phyloP scores from a whole-genome alignment of 2,113 vertebrate species.

The Egretta garzetta region DNA sequence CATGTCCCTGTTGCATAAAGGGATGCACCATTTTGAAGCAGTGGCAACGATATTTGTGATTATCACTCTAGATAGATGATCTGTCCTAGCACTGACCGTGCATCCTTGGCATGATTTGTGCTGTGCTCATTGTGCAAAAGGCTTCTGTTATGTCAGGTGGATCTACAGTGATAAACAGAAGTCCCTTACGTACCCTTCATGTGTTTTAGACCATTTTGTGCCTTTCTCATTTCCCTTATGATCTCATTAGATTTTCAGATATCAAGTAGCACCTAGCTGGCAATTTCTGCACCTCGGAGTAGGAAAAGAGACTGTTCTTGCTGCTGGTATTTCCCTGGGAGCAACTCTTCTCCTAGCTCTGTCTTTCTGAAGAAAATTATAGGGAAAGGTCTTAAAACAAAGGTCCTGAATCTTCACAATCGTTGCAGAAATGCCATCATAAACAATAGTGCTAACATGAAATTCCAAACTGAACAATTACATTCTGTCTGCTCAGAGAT shows the following conservation, averaged over 20 bases:
- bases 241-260: not conserved
- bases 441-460: rapidly evolving
- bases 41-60: not conserved
- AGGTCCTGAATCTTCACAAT: too few relatives aligned
- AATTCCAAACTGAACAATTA: not conserved
- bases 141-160: not conserved
- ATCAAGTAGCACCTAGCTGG: not conserved
- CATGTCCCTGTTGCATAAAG: not conserved
- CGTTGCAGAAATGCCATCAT: not conserved
- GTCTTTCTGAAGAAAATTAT: not conserved
- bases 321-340: not conserved
- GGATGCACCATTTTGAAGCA: not conserved
- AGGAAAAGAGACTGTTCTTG: not conserved
- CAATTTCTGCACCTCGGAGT: not conserved
- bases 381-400: not conserved
- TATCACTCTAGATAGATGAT: not conserved
- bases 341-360: not conserved
- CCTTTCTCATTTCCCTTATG: not conserved
- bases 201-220: not conserved
- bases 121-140: not conserved
- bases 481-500: not conserved
- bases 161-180: not conserved
- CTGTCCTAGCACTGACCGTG: not conserved
- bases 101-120: not conserved
- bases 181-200: not conserved